A percentile compares a stretch with the other conserved stretches of the same genome.
Evolutionary conservation across 2,113 vertebrate genomes (phyloP).

Genomic region (Cettia cetti): DNA sequence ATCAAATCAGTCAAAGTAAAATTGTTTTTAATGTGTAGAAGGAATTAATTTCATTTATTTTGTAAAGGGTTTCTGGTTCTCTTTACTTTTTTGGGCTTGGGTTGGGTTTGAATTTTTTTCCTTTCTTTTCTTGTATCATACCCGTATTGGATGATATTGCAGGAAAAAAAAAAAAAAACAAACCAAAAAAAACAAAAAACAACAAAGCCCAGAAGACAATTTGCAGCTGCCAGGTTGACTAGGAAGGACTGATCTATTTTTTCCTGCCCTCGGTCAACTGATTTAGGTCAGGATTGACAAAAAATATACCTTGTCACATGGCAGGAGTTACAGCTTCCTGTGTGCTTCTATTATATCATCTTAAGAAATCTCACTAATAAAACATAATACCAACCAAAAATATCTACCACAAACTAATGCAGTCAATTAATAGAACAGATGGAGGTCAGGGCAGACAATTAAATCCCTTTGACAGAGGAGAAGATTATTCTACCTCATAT

Average conservation of each 20-base stretch:
- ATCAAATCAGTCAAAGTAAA: background rate
- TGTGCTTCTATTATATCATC: background rate
- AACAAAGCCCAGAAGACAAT: background rate
- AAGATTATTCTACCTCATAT: constrained; percentile 42
- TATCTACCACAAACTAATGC: constrained; percentile 19
- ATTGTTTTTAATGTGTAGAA: background rate
- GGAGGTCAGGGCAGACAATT: constrained; percentile 39
- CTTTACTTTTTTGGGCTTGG: background rate
- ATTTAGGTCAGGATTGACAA: constrained; percentile 11
- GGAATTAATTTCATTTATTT: background rate
- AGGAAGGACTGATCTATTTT: background rate
- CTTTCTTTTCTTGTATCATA: background rate
- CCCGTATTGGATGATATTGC: background rate
- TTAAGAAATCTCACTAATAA: constrained; percentile 34
- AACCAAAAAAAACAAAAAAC: too few species aligned
- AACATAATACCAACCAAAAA: constrained; percentile 17
- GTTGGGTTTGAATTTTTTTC: fast-evolving
- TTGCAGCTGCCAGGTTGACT: background rate
- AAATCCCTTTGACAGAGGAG: constrained; percentile 12
- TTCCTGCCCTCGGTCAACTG: background rate
- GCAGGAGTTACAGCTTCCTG: background rate
- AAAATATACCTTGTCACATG: background rate
- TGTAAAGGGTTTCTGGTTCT: background rate
- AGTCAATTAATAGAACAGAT: constrained; percentile 44
- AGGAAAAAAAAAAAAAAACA: background rate